Conservation (phyloP, 2,888 invertebrate genomes). For the Alloscopus bannaensis region DNA sequence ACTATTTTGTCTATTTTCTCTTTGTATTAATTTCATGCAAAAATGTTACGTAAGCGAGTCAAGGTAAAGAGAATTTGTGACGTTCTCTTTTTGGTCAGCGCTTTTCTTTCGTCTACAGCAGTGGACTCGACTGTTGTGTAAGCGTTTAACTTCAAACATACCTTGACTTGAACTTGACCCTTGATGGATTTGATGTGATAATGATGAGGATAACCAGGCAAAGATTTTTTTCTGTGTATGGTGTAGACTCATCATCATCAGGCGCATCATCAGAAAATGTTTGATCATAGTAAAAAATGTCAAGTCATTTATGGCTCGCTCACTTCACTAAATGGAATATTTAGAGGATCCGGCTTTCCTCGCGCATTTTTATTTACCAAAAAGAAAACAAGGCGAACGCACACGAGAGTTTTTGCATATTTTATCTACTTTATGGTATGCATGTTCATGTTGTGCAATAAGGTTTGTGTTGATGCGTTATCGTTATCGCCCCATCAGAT, state of each 20-base stretch:
- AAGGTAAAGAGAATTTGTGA: not conserved
- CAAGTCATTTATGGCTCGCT: slow-evolving; percentile 43
- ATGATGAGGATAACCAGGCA: slow-evolving; percentile 61
- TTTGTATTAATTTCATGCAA: slow-evolving; percentile 59
- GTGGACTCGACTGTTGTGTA: too few relatives aligned
- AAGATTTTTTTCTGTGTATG: slow-evolving; percentile 21
- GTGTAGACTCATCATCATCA: slow-evolving; percentile 21
- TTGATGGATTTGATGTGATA: slow-evolving; percentile 71
- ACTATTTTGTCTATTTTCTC: not conserved
- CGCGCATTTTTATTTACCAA: not conserved
- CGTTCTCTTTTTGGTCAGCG: not conserved
- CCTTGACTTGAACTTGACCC: slow-evolving; percentile 71
- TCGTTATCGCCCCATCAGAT: not conserved
- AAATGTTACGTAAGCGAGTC: slow-evolving; percentile 19
- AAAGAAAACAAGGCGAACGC: not conserved
- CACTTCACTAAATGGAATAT: too few relatives aligned
- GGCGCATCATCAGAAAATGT: not conserved
- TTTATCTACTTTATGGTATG: slow-evolving; percentile 37
- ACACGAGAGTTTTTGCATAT: not conserved
- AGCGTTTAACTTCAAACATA: too few relatives aligned
- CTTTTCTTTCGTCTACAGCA: too few relatives aligned
- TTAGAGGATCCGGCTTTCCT: slow-evolving; percentile 56
- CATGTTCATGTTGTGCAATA: slow-evolving; percentile 15
- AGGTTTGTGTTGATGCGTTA: slow-evolving; percentile 11
- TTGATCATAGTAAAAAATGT: slow-evolving; percentile 49